Evolutionary conservation across 1,140 invertebrate species (phyloP).

Genomic region (Steinernema feltiae): DNA sequence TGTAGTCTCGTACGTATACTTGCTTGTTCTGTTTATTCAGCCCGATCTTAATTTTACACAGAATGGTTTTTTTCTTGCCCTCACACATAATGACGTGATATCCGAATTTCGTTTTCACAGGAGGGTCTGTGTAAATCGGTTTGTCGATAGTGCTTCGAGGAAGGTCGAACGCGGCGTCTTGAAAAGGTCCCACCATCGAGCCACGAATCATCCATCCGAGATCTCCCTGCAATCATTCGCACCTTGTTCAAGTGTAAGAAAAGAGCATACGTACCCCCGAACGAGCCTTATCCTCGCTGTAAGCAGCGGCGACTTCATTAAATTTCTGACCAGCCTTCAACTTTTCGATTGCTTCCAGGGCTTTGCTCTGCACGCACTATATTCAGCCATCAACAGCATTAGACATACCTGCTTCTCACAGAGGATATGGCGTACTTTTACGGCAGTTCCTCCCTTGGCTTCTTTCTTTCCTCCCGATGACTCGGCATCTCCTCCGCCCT

Average conservation of each 20-base stretch:
- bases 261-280: too few relatives aligned
- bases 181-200: constrained; percentile 96
- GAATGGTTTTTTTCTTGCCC: constrained; percentile 97
- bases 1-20: too few relatives aligned
- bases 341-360: constrained; percentile 89
- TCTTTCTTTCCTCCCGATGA: too few relatives aligned
- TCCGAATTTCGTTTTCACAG: constrained; percentile 96
- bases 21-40: too few relatives aligned
- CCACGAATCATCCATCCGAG: constrained; percentile 97
- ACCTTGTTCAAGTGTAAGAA: too few relatives aligned
- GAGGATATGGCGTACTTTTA: constrained; percentile 80
- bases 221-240: too few relatives aligned
- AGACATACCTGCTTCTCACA: constrained; percentile 76
- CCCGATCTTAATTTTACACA: too few relatives aligned
- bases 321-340: constrained; percentile 94
- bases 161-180: constrained; percentile 92
- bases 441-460: constrained; percentile 50
- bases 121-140: constrained; percentile 92
- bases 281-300: constrained; percentile 96
- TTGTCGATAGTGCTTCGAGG: constrained; percentile 77
- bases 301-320: constrained; percentile 86
- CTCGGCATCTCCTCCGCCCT: constrained; percentile 22
- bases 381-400: not conserved
- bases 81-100: constrained; percentile 99
- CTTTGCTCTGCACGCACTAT: constrained; percentile 72